phyloP scores from a whole-genome alignment of 2,113 vertebrate genomes.

The Sebastes schlegelii region DNA sequence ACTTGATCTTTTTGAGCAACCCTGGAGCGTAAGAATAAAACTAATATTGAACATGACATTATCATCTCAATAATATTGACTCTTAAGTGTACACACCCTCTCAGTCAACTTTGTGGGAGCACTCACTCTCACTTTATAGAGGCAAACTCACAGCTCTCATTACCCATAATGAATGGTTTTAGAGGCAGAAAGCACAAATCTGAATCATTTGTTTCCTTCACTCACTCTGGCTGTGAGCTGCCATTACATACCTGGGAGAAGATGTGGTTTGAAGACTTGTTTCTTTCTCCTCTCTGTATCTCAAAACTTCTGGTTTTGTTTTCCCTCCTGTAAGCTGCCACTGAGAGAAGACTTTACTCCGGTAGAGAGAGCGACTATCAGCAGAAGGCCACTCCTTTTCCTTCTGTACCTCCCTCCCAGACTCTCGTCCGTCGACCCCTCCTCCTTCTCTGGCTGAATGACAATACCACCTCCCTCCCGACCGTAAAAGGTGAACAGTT shows the following conservation, averaged over 20 bases:
- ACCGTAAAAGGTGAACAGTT: slow-evolving; percentile 86
- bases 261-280: slow-evolving; percentile 34
- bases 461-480: slow-evolving; percentile 78
- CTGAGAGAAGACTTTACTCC: slow-evolving; percentile 73
- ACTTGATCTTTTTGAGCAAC: not conserved
- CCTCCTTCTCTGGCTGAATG: slow-evolving; percentile 75
- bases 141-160: slow-evolving; percentile 43
- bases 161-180: slow-evolving; percentile 57
- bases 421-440: slow-evolving; percentile 66
- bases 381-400: slow-evolving; percentile 85
- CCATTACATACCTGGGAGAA: slow-evolving; percentile 73
- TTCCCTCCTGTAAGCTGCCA: slow-evolving; percentile 74
- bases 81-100: slow-evolving; percentile 16
- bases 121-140: slow-evolving; percentile 26
- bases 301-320: slow-evolving; percentile 67
- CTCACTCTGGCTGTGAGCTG: slow-evolving; percentile 29
- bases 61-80: not conserved
- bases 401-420: slow-evolving; percentile 71
- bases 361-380: slow-evolving; percentile 76
- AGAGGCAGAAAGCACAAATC: slow-evolving; percentile 48
- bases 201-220: slow-evolving; percentile 45
- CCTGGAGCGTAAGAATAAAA: not conserved
- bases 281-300: slow-evolving; percentile 58
- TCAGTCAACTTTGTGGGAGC: slow-evolving; percentile 25
- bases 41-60: not conserved